These are phyloP conservation scores for Progne subis DNA, from an alignment of 2,113 vertebrate genomes.

Conservation along the genomic window DNA sequence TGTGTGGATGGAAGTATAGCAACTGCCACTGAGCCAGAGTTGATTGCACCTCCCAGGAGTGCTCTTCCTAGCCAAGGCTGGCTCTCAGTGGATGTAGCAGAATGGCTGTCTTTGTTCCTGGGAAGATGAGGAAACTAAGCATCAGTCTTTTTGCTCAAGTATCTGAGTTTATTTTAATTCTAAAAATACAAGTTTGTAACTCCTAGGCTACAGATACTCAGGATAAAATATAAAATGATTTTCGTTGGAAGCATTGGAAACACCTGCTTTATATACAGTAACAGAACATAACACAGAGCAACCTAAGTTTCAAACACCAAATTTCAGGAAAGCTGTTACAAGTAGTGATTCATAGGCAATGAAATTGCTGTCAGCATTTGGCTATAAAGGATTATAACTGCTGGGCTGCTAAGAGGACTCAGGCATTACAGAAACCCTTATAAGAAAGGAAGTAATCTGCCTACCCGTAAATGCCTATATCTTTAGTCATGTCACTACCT, in stretches of 20 bases:
- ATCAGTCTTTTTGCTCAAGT: background rate
- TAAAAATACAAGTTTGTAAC: background rate
- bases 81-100: background rate
- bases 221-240: background rate
- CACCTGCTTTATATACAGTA: background rate
- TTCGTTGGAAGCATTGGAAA: background rate
- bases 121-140: background rate
- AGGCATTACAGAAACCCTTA: background rate
- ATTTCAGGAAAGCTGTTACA: background rate
- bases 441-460: background rate
- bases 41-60: fast-evolving
- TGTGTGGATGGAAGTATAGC: background rate
- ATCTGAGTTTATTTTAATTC: background rate
- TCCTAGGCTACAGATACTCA: fast-evolving
- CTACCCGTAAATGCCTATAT: background rate
- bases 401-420: background rate
- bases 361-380: background rate
- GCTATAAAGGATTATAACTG: background rate
- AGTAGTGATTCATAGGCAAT: background rate
- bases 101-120: background rate
- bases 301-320: background rate
- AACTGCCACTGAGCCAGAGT: background rate
- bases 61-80: background rate
- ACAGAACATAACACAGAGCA: background rate
- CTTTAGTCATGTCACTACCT: background rate